These are phyloP conservation scores for Zaprionus gabonicus DNA, from an alignment of 1,140 invertebrate species.

Conservation along the genomic window DNA sequence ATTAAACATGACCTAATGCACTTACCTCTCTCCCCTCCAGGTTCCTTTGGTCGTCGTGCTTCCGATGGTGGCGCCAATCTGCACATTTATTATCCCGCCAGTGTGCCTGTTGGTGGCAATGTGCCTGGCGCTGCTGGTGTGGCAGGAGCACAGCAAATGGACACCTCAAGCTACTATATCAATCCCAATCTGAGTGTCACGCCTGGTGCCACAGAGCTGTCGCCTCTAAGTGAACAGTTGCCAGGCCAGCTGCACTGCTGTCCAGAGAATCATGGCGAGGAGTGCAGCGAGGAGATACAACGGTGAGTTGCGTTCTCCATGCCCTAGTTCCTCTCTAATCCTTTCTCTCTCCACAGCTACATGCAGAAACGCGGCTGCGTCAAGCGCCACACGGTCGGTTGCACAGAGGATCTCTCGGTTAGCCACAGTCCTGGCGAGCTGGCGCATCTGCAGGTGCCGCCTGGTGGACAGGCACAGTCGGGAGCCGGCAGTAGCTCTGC, in stretches of 20 bases:
- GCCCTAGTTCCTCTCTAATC: no score
- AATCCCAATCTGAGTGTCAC: slow-evolving; percentile 52
- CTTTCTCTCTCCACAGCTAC: slow-evolving; percentile 86
- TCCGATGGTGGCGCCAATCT: slow-evolving; percentile 98
- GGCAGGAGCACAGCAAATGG: slow-evolving; percentile 41
- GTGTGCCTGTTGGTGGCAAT: slow-evolving; percentile 48
- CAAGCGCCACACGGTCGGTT: slow-evolving; percentile 87
- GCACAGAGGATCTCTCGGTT: slow-evolving; percentile 80
- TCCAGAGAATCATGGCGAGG: slow-evolving; percentile 60
- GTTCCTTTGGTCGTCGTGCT: slow-evolving; percentile 94
- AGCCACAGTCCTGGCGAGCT: slow-evolving; percentile 84
- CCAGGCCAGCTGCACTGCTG: slow-evolving; percentile 50
- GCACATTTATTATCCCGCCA: slow-evolving; percentile 89
- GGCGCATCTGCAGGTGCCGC: slow-evolving; percentile 70
- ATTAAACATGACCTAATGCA: neutral
- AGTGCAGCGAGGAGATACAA: slow-evolving; percentile 83
- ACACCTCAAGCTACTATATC: slow-evolving; percentile 70
- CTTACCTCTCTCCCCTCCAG: slow-evolving; percentile 63
- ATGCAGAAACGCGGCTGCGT: slow-evolving; percentile 89
- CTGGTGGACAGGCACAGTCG: slow-evolving; percentile 53
- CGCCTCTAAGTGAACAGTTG: slow-evolving; percentile 60
- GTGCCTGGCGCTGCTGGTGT: slow-evolving; percentile 25
- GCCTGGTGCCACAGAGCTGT: slow-evolving; percentile 50
- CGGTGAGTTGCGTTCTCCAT: slow-evolving; percentile 61
- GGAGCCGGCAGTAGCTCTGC: slow-evolving; percentile 24